Conservation (phyloP, 2,797 vertebrate genomes). For the Falco naumanni region DNA sequence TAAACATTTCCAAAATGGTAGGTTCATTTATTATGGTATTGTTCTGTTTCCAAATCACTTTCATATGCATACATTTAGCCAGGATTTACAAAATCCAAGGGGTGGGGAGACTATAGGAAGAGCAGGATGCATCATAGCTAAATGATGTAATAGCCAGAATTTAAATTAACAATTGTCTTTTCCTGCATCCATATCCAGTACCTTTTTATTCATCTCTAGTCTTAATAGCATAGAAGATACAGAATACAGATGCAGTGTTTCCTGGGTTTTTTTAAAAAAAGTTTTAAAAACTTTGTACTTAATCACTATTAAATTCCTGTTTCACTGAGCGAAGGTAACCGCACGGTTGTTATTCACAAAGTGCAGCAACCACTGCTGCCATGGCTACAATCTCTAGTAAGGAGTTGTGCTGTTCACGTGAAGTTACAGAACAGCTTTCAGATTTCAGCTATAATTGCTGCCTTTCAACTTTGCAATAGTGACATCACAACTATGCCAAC, state of each 20-base stretch:
- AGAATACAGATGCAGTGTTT: background rate
- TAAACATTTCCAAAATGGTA: background rate
- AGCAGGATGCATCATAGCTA: background rate
- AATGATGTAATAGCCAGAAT: background rate
- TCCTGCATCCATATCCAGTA: background rate
- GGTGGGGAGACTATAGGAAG: background rate
- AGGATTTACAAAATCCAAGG: background rate
- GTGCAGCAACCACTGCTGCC: slow-evolving; percentile 24
- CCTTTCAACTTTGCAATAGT: slow-evolving; percentile 16
- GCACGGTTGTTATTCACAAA: background rate
- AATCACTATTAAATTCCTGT: background rate
- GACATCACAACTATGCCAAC: background rate
- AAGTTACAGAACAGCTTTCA: slow-evolving; percentile 24
- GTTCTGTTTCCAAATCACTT: background rate
- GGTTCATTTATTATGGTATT: background rate
- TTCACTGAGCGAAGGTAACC: background rate
- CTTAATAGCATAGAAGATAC: background rate
- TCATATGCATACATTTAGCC: background rate
- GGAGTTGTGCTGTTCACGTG: background rate
- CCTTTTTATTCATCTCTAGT: background rate
- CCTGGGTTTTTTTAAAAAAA: background rate
- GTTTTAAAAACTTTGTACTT: background rate
- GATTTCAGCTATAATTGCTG: slow-evolving; percentile 36
- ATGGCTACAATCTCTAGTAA: slow-evolving; percentile 53
- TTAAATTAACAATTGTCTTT: background rate